Base-by-base conservation (phyloP, 2,888 invertebrate genomes). In the Iphiclides podalirius region DNA sequence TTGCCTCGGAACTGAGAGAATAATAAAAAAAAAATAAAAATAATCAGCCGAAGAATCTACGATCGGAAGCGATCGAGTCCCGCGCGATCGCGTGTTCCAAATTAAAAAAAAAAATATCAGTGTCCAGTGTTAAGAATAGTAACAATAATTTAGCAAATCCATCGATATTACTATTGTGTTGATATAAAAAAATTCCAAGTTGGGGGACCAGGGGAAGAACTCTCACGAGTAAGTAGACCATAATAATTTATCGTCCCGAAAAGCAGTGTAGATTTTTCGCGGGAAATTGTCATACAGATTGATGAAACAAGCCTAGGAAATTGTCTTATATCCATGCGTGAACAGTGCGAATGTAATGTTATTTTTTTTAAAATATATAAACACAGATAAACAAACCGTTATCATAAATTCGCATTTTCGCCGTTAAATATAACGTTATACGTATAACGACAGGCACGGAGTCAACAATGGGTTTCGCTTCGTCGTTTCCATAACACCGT, bases 161-260 rank as follows among this genome's bases (percentile, higher is more conserved):
- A 28, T 28, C 2, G n/a, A 9, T 28, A 28, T n/a, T n/a, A n/a
- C n/a, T 9, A 28, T 28, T 28, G 28, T 9, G 28, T 20, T 9
- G n/a, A 9, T 4, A 9, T 28, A 28, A 28, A 28, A 36, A 41
- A 43, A 23, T 37, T n/a, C 38, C 59, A 63, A 55, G 56, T 65
- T 66, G 66, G 60, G 64, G 52, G 58, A 52, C 59, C 53, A 54
- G 50, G 48, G 48, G 53, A 54, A 63, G 45, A 64, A 42, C 16
- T 46, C 36, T 36, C 33, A 60, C 37, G 54, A 67, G 75, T 75
- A 48, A 75, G 75, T 75, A 67, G 47, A 47, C 28, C 4, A 9
- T 1, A n/a, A n/a, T n/a, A 26, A 9, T 26, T 14, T 23, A 1
- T 17, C 3, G n/a, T 11, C 17, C 8, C 6, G 4, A 20, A 11